phyloP scores from a whole-genome alignment of 2,113 vertebrate species.

The Ahaetulla prasina region DNA sequence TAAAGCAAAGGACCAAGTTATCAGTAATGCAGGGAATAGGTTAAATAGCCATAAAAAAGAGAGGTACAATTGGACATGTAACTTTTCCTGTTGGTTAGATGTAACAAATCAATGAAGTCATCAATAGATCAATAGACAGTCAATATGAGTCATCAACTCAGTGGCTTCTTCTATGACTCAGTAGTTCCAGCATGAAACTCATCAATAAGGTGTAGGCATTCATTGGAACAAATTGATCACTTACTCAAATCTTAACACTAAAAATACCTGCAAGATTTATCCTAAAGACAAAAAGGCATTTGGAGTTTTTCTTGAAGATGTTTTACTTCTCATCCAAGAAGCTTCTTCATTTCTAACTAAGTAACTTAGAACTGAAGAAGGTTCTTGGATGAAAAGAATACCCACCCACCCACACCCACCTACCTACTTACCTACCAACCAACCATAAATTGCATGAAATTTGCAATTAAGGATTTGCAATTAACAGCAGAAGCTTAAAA shows the following conservation, averaged over 20 bases:
- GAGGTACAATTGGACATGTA: background rate
- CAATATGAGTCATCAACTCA: background rate
- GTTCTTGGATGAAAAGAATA: background rate
- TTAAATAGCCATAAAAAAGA: background rate
- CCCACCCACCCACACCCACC: background rate
- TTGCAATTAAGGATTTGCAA: slow-evolving; percentile 27
- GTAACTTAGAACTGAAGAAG: background rate
- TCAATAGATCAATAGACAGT: background rate
- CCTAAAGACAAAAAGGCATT: background rate
- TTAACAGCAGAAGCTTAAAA: slow-evolving; percentile 38
- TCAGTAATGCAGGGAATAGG: background rate
- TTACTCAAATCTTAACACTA: background rate
- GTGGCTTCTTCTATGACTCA: background rate
- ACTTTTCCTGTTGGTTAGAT: background rate
- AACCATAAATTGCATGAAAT: slow-evolving; percentile 29
- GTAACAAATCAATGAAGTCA: background rate
- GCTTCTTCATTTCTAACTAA: background rate
- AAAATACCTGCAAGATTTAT: background rate
- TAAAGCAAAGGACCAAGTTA: background rate
- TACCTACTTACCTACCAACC: slow-evolving; percentile 29
- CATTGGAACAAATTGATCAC: background rate
- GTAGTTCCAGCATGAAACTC: background rate
- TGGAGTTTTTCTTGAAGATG: background rate
- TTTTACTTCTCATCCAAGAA: background rate
- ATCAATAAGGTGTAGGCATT: background rate